Conservation (phyloP, 2,888 invertebrate genomes). For the Caenorhabditis imperialis region DNA sequence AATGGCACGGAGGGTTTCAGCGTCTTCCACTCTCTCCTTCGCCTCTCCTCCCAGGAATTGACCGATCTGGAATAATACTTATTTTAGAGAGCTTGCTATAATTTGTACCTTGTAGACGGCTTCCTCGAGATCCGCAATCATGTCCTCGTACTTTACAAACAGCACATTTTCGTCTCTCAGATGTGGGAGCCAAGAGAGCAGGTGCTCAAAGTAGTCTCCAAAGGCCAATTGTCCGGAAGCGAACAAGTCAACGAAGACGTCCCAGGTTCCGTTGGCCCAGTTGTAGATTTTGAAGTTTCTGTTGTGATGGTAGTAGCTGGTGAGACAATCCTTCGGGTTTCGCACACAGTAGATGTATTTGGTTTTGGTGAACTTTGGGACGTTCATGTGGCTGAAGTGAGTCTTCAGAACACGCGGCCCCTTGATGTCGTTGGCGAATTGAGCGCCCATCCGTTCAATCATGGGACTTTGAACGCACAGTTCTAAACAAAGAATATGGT, state of each 20-base stretch:
- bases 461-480: conserved; percentile 74
- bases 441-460: conserved; percentile 77
- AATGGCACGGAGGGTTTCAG: conserved; percentile 59
- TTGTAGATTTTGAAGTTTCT: conserved; percentile 77
- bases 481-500: conserved; percentile 68
- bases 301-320: conserved; percentile 71
- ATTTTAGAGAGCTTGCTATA: background rate
- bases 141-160: conserved; percentile 75
- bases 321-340: conserved; percentile 77
- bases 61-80: conserved; percentile 61
- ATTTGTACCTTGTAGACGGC: conserved; percentile 61
- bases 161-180: conserved; percentile 71
- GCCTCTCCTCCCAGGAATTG: conserved; percentile 74
- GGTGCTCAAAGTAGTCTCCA: conserved; percentile 76
- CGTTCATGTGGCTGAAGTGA: conserved; percentile 73
- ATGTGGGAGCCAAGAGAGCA: conserved; percentile 69
- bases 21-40: conserved; percentile 63
- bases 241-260: conserved; percentile 76
- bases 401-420: conserved; percentile 75
- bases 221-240: conserved; percentile 70
- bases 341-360: conserved; percentile 77
- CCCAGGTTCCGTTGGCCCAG: conserved; percentile 69
- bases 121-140: conserved; percentile 67
- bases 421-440: conserved; percentile 68
- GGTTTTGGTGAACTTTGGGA: conserved; percentile 70